phyloP scores from a whole-genome alignment of 2,113 vertebrate species.

The Ophthalmolycus amberensis region DNA sequence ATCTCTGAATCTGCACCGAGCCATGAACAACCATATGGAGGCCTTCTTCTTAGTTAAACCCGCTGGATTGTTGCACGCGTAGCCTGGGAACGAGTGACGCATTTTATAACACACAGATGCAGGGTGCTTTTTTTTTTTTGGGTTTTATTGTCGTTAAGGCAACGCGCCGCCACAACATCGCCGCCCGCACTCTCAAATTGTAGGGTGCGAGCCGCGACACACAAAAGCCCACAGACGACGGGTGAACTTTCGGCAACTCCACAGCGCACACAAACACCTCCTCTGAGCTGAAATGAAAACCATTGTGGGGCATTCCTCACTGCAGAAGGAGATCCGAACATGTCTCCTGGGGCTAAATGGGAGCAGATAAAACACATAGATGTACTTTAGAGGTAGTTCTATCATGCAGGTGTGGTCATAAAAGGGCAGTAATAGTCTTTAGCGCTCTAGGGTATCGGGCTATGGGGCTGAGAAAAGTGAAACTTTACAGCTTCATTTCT shows the following conservation, averaged over 20 bases:
- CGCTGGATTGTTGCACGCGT: conserved; percentile 27
- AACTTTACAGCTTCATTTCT: conserved; percentile 14
- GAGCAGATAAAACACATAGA: conserved; percentile 8
- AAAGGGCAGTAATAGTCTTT: conserved; percentile 21
- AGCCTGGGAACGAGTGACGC: conserved; percentile 19
- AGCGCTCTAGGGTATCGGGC: not conserved
- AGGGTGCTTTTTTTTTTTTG: conserved; percentile 53
- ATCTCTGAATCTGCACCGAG: conserved; percentile 47
- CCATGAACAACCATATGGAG: conserved; percentile 60
- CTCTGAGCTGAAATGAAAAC: conserved; percentile 40
- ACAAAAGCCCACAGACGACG: conserved; percentile 18
- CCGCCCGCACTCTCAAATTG: conserved; percentile 25
- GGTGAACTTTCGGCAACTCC: conserved; percentile 21
- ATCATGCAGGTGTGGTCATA: conserved; percentile 3
- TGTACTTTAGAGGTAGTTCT: not conserved
- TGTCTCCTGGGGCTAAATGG: not conserved
- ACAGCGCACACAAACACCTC: conserved; percentile 19
- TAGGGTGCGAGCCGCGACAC: conserved; percentile 18
- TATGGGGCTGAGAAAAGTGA: conserved; percentile 7
- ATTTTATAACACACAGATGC: conserved; percentile 46
- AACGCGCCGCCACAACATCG: conserved; percentile 40
- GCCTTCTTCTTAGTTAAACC: conserved; percentile 35
- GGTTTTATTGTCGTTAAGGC: conserved; percentile 55
- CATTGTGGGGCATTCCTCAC: conserved; percentile 14
- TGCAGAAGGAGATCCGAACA: not conserved